These are phyloP conservation scores for Drosophila teissieri DNA, from an alignment of 1,140 invertebrate species.

Conservation along the genomic window DNA sequence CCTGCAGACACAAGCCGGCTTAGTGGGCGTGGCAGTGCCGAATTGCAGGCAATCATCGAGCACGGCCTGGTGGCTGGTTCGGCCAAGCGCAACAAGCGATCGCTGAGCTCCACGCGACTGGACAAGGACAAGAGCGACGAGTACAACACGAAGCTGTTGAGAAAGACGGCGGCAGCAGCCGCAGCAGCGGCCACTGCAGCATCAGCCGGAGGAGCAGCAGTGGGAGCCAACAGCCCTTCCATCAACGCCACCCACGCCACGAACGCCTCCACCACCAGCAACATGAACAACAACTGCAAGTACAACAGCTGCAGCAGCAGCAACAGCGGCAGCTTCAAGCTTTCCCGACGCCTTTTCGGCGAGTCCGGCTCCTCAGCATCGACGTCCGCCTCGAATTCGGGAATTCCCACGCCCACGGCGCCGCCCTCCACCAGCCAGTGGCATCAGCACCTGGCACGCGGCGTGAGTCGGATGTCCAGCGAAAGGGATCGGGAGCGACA, in stretches of 20 bases:
- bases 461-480: constrained; percentile 46
- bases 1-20: constrained; percentile 80
- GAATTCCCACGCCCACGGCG: constrained; percentile 77
- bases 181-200: constrained; percentile 25
- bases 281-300: constrained; percentile 31
- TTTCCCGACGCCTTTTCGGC: constrained; percentile 61
- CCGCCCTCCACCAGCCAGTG: constrained; percentile 48
- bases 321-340: constrained; percentile 61
- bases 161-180: constrained; percentile 66
- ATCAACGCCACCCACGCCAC: not conserved
- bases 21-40: constrained; percentile 65
- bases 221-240: constrained; percentile 19
- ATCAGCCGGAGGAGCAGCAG: constrained; percentile 29
- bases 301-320: constrained; percentile 46
- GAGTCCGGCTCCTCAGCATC: constrained; percentile 74
- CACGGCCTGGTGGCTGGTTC: constrained; percentile 36
- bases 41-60: constrained; percentile 54
- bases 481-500: constrained; percentile 46
- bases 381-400: constrained; percentile 76
- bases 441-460: constrained; percentile 52
- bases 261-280: not conserved
- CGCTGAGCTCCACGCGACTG: constrained; percentile 77
- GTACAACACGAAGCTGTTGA: constrained; percentile 79
- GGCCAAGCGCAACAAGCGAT: constrained; percentile 78
- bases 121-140: constrained; percentile 83